phyloP scores from a whole-genome alignment of 2,113 vertebrate species.

The Eublepharis macularius region DNA sequence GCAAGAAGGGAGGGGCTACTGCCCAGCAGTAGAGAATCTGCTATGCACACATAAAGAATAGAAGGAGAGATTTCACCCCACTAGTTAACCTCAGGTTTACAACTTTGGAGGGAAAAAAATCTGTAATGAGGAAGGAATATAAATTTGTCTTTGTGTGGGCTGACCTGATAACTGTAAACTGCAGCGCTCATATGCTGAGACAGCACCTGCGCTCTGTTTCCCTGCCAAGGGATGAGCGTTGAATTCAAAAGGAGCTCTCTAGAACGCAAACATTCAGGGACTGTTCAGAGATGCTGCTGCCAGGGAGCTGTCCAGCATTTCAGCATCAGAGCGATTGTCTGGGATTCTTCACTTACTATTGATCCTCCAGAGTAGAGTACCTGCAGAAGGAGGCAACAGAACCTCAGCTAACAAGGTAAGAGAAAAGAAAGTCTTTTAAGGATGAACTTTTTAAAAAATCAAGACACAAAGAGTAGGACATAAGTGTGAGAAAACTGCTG shows the following conservation, averaged over 20 bases:
- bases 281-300: background rate
- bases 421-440: background rate
- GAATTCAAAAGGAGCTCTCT: background rate
- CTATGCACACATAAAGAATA: background rate
- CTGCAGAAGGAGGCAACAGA: background rate
- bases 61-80: background rate
- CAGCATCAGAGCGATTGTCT: background rate
- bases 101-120: background rate
- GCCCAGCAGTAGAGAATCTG: too few relatives aligned
- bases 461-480: background rate
- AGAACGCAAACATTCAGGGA: background rate
- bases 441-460: background rate
- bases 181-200: background rate
- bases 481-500: background rate
- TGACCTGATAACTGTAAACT: background rate
- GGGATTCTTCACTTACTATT: background rate
- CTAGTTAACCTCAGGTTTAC: background rate
- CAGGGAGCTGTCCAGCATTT: slow-evolving; percentile 23
- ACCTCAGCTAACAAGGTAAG: background rate
- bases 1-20: too few relatives aligned
- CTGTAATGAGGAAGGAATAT: background rate
- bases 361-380: background rate
- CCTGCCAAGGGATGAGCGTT: background rate
- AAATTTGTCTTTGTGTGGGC: background rate
- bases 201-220: background rate